Evolutionary conservation across 2,797 vertebrate genomes (phyloP), one percentile per base, ranked within the genome.

Genomic region (Artibeus lituratus): DNA sequence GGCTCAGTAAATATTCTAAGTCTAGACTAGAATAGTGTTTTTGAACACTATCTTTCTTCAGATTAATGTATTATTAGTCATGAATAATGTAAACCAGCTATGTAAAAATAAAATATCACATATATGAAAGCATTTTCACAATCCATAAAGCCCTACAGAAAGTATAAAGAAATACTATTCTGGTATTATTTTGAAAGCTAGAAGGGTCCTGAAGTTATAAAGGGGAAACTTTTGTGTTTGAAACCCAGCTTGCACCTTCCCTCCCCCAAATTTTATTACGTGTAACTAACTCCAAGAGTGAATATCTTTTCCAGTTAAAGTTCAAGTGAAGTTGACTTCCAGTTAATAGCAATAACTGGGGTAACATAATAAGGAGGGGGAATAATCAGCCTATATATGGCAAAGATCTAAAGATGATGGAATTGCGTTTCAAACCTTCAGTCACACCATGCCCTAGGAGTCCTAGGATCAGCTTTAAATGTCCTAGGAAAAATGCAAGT

Each of bases 271-370:
- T n/a, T n/a, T 32, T 70, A 77, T 87, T 74, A 77, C n/a, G 87
- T 37, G 19, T 76, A 95, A 93, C 59, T 69, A 81, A 87, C 21
- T 93, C 47, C 73, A 87, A 62, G 22, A 90, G 16, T n/a, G 24
- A 87, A 37, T 62, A 4, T 37, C 18, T 88, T 94, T 83, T 81
- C 32, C 49, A 93, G 70, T 47, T 78, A 51, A 90, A 88, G 32
- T 80, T 97, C 59, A 91, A 94, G 32, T 85, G 70, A 93, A 91
- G 87, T 70, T 87, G 42, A 92, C 70, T 92, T 42, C 39, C 39
- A 42, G 39, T 42, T 86, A 81, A 84, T 24, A 92, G 77, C 42
- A 82, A 26, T 90, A 92, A 96, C 29, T 93, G 10, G 29, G 80
- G 35, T 77, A 87, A 87, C 59, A 44, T n/a, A 81, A 76, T 78